Percentiles rank a stretch among this genome's conserved stretches.
These are phyloP conservation scores for Argyrosomus regius DNA, from an alignment of 2,797 vertebrate species.

Conservation along the genomic window DNA sequence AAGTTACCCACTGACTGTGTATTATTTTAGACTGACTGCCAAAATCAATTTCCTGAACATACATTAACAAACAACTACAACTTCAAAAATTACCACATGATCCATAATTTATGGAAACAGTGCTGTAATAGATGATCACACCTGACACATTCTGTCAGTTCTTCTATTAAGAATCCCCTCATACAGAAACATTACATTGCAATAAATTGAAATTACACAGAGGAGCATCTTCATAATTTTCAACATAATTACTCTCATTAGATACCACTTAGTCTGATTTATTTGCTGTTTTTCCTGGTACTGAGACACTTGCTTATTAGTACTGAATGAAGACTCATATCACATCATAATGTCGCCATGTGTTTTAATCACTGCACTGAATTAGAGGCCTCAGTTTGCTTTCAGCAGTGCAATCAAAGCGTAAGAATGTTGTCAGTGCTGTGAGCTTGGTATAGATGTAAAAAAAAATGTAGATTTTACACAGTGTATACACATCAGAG, in stretches of 20 bases:
- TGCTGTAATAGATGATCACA: background rate
- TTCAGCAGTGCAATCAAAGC: background rate
- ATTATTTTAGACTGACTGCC: background rate
- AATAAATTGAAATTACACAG: slow-evolving; percentile 66
- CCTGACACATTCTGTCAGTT: background rate
- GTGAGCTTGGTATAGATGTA: background rate
- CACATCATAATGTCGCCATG: background rate
- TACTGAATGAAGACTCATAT: background rate
- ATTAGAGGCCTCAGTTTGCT: background rate
- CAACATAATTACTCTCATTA: slow-evolving; percentile 68
- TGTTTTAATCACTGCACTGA: slow-evolving; percentile 1
- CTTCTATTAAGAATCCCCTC: background rate
- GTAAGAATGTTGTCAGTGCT: background rate
- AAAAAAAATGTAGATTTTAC: too few relatives aligned
- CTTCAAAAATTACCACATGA: background rate
- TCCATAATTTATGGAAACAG: background rate
- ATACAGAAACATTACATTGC: slow-evolving; percentile 53
- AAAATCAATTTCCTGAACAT: background rate
- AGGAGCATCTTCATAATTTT: slow-evolving; percentile 63
- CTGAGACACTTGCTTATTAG: background rate
- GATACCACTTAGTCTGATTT: slow-evolving; percentile 64
- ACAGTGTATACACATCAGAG: too few relatives aligned
- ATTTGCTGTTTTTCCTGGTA: slow-evolving; percentile 43
- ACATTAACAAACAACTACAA: background rate
- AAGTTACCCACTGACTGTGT: too few relatives aligned